A percentile compares a stretch with the other conserved stretches of the same genome.
Evolutionary conservation across 2,888 invertebrate species (phyloP).

Genomic region (Meteorus cinctellus): DNA sequence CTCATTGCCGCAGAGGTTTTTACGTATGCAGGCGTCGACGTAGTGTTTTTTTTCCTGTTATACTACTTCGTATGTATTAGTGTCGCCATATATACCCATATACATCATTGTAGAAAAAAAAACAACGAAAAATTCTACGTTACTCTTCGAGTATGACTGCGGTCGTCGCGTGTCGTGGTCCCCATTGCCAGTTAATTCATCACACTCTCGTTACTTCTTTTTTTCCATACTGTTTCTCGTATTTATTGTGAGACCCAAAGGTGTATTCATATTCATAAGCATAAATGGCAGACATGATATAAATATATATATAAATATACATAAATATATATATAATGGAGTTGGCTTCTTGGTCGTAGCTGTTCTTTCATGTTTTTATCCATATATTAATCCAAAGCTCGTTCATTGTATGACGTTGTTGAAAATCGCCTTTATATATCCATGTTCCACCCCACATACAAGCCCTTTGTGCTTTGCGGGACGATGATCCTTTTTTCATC

Average conservation of each 20-base stretch:
- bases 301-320: slow-evolving; percentile 57
- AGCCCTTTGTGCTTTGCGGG: neutral
- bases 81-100: slow-evolving; percentile 21
- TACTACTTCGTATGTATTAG: neutral
- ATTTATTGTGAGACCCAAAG: slow-evolving; percentile 66
- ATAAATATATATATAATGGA: slow-evolving; percentile 16
- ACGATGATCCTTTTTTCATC: slow-evolving; percentile 24
- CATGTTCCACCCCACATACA: slow-evolving; percentile 3
- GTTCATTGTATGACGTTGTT: slow-evolving; percentile 35
- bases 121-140: slow-evolving; percentile 8
- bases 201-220: slow-evolving; percentile 31
- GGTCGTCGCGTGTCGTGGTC: neutral
- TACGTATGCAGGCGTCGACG: slow-evolving; percentile 30
- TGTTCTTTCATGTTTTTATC: slow-evolving; percentile 61
- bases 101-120: slow-evolving; percentile 9
- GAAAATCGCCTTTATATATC: slow-evolving; percentile 27
- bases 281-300: slow-evolving; percentile 62
- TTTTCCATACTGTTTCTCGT: slow-evolving; percentile 39
- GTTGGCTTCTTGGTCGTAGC: slow-evolving; percentile 56
- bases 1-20: neutral
- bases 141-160: slow-evolving; percentile 15
- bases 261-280: slow-evolving; percentile 71
- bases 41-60: slow-evolving; percentile 25
- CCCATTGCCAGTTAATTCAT: neutral
- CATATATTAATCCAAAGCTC: slow-evolving; percentile 61